phyloP scores from a whole-genome alignment of 2,113 vertebrate genomes.

The Trematomus loennbergii region DNA sequence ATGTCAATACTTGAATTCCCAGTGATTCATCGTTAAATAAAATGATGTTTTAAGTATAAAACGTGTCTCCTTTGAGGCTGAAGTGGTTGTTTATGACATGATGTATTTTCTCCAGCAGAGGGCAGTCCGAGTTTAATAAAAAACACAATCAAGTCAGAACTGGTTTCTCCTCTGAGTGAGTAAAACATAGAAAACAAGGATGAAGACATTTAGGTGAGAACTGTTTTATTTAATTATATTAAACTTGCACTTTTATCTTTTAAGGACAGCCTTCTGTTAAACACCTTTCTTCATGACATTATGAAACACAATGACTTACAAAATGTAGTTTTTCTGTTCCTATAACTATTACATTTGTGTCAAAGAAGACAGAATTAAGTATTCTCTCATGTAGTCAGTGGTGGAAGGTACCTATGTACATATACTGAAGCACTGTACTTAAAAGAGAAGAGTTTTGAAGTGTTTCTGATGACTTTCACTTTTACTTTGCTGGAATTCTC shows the following conservation, averaged over 20 bases:
- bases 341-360: too few species aligned
- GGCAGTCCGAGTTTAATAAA: not conserved
- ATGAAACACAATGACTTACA: not conserved
- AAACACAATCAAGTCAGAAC: conserved; percentile 37
- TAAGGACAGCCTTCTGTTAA: not conserved
- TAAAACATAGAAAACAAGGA: conserved; percentile 8
- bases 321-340: too few species aligned
- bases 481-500: too few species aligned
- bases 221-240: not conserved
- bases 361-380: too few species aligned
- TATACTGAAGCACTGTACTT: too few species aligned
- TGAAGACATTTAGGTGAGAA: conserved; percentile 2
- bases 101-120: conserved; percentile 31
- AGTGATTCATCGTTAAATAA: not conserved
- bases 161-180: conserved; percentile 20
- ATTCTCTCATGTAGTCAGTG: too few species aligned
- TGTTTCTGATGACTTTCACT: too few species aligned
- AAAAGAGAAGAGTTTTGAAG: too few species aligned
- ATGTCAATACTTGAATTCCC: too few species aligned
- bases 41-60: not conserved
- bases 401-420: too few species aligned
- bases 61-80: not conserved
- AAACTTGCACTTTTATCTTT: not conserved
- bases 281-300: not conserved
- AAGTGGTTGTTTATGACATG: not conserved